Evolutionary conservation across 2,888 invertebrate species (phyloP).

Genomic region (Toxonevra muliebris): DNA sequence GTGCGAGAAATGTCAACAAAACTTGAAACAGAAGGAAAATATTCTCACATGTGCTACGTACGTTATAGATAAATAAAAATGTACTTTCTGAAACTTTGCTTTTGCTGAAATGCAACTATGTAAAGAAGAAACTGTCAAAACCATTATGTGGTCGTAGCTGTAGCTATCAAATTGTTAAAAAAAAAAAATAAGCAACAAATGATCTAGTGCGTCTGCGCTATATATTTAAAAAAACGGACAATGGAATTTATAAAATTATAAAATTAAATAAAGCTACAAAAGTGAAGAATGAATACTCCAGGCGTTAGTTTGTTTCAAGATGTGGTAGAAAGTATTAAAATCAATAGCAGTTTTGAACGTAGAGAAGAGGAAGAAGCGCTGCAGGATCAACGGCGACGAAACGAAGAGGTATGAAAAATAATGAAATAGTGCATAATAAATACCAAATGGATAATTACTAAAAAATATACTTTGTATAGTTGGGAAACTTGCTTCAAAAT

Average conservation of each 20-base stretch:
- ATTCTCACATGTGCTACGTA: too few species aligned
- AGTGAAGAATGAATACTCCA: conserved; percentile 46
- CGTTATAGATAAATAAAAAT: too few species aligned
- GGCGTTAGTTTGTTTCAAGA: conserved; percentile 78
- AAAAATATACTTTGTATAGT: conserved; percentile 60
- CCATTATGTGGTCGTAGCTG: too few species aligned
- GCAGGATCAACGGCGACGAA: conserved; percentile 74
- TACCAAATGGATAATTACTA: conserved; percentile 21
- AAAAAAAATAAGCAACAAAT: conserved; percentile 1
- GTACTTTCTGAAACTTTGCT: too few species aligned
- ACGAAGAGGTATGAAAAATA: conserved; percentile 69
- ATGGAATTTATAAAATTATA: conserved; percentile 26
- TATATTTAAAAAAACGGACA: conserved; percentile 27
- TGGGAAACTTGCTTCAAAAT: conserved; percentile 72
- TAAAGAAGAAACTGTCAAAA: too few species aligned
- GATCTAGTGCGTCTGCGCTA: conserved; percentile 38
- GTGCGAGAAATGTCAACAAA: too few species aligned
- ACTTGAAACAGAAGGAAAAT: too few species aligned
- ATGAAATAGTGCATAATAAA: neutral
- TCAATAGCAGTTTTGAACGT: conserved; percentile 72
- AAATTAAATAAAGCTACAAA: conserved; percentile 14
- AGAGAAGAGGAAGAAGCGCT: conserved; percentile 76
- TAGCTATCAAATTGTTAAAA: too few species aligned
- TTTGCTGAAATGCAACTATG: too few species aligned
- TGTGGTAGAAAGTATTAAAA: conserved; percentile 70